Base-by-base conservation (phyloP, 2,113 vertebrate species). In the Sylvia atricapilla region DNA sequence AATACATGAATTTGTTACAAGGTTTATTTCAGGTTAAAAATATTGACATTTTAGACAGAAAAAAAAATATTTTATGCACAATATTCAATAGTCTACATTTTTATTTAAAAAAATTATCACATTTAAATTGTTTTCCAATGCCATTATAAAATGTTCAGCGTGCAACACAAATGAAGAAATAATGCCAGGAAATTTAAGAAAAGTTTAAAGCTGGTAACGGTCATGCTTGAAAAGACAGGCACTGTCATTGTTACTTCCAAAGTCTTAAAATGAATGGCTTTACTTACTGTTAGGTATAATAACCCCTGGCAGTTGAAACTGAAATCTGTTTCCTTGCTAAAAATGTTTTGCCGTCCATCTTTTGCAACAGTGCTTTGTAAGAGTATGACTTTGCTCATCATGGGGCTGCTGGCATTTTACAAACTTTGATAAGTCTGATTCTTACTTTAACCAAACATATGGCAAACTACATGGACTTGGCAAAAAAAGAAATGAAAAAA, bases 1-100 rank as follows among this genome's bases (percentile, higher is more conserved):
- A 98, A 98, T 98, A 97, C 96, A 97, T 94, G 97, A 98, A 90
- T 96, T 95, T 97, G 96, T 98, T 98, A 97, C 97, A 97, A 97
- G 97, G 90, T 96, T 97, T 97, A 96, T 96, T 96, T 96, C 95
- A 95, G 94, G 96, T 97, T 95, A 96, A 97, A 98, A 97, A 93
- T 94, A 96, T 92, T 96, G 94, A 97, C 96, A 97, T 97, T 96
- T 97, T 95, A 98, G 96, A 97, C 91, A 97, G 84, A 87, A 96
- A 96, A 95, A n/a, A 94, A 96, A 97, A 50, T 93, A 89, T 64
- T 91, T 95, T 97, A 91, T 20, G 93, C 94, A 46, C 97, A 97
- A 90, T 96, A 94, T 87, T 90, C 89, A 75, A 88, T 52, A 87
- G 39, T 63, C 96, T 81, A 74, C 89, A 94, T 58, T 84, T 91